These are phyloP conservation scores for Microctonus brassicae DNA, from an alignment of 2,888 invertebrate genomes.

Conservation along the genomic window DNA sequence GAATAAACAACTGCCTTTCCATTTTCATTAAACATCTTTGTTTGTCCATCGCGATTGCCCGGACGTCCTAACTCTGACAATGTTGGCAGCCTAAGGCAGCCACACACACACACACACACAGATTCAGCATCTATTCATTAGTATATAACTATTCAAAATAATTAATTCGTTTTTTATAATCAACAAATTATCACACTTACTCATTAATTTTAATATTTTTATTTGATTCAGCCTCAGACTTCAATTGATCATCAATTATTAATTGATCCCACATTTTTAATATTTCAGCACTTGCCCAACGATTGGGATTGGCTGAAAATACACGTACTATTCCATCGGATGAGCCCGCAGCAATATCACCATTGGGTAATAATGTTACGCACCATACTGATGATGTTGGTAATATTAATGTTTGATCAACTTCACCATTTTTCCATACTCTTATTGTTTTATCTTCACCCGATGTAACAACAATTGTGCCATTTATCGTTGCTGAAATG, in stretches of 20 bases:
- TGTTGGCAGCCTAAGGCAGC: slow-evolving; percentile 77
- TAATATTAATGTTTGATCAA: slow-evolving; percentile 78
- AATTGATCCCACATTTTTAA: slow-evolving; percentile 80
- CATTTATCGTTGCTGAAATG: slow-evolving; percentile 66
- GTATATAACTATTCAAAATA: slow-evolving; percentile 13
- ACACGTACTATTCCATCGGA: slow-evolving; percentile 87
- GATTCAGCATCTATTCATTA: slow-evolving; percentile 24
- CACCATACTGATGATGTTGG: slow-evolving; percentile 94
- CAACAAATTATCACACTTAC: slow-evolving; percentile 70
- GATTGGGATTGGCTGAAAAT: slow-evolving; percentile 80
- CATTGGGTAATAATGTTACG: slow-evolving; percentile 84
- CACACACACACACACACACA: too few relatives aligned
- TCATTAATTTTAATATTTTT: slow-evolving; percentile 80
- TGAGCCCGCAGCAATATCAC: slow-evolving; percentile 88
- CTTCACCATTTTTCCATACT: slow-evolving; percentile 80
- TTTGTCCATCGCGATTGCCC: slow-evolving; percentile 86
- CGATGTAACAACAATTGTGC: slow-evolving; percentile 80
- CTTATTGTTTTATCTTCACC: slow-evolving; percentile 91
- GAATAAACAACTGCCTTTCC: slow-evolving; percentile 83
- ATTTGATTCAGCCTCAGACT: slow-evolving; percentile 77
- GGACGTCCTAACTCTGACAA: slow-evolving; percentile 82
- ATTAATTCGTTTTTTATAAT: not conserved
- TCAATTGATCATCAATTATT: slow-evolving; percentile 74
- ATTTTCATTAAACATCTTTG: slow-evolving; percentile 84
- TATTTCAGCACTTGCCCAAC: slow-evolving; percentile 78